Conservation (phyloP, 2,797 vertebrate species). For the Crocodylus rhombifer region DNA sequence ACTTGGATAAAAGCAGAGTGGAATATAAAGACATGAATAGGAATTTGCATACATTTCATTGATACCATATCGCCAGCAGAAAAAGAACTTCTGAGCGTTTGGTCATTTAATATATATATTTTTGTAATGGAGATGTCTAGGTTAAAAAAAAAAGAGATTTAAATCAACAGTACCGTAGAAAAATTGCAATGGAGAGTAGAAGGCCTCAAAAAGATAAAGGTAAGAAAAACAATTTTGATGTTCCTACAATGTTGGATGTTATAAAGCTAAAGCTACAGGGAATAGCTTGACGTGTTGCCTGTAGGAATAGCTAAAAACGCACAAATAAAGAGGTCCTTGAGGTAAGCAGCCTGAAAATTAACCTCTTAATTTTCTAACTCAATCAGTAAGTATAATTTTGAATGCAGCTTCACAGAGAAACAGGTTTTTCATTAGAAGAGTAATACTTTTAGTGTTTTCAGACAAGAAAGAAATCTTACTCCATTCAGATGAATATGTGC, state of each 20-base stretch:
- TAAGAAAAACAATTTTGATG: constrained; percentile 19
- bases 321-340: fast-evolving
- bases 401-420: not conserved
- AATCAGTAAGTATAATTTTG: not conserved
- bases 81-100: not conserved
- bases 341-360: not conserved
- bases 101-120: not conserved
- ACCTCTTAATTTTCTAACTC: not conserved
- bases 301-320: not conserved
- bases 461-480: not conserved
- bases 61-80: not conserved
- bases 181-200: not conserved
- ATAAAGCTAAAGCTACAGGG: not conserved
- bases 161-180: not conserved
- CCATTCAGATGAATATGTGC: not conserved
- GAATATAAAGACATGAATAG: not conserved
- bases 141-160: constrained; percentile 16
- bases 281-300: not conserved
- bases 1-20: not conserved
- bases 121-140: constrained; percentile 13
- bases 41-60: not conserved
- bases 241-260: not conserved
- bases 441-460: not conserved
- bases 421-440: not conserved
- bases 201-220: not conserved